A percentile compares a stretch with the other conserved stretches of the same genome.
phyloP scores from a whole-genome alignment of 2,888 invertebrate species.

The Temnothorax unifasciatus region DNA sequence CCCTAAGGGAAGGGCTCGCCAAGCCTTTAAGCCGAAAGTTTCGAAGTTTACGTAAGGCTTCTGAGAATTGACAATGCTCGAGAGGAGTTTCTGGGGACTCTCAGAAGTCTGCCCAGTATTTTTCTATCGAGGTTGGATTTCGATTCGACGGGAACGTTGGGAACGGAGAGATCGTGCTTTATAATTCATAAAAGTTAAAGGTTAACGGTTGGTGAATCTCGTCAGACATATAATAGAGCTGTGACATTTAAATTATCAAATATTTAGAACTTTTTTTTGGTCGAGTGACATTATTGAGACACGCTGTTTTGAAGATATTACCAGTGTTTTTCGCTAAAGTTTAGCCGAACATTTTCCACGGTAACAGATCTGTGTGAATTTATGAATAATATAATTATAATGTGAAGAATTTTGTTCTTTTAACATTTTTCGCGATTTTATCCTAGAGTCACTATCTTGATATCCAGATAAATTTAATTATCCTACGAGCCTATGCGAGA shows the following conservation, averaged over 20 bases:
- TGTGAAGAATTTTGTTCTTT: not conserved
- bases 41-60: conserved; percentile 52
- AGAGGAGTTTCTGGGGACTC: conserved; percentile 22
- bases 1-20: conserved; percentile 11
- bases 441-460: not conserved
- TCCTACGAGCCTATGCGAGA: not conserved
- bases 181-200: conserved; percentile 41
- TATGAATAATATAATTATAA: conserved; percentile 19
- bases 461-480: conserved; percentile 39
- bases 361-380: not conserved
- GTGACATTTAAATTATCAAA: conserved; percentile 32
- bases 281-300: not conserved
- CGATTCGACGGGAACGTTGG: not conserved
- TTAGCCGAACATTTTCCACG: not conserved
- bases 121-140: conserved; percentile 1
- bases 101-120: conserved; percentile 23
- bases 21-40: conserved; percentile 46
- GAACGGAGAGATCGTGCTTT: not conserved
- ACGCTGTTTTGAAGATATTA: not conserved
- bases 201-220: conserved; percentile 11
- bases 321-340: not conserved
- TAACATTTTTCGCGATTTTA: conserved; percentile 22
- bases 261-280: not conserved
- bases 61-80: conserved; percentile 46
- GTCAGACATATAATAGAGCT: not conserved